Evolutionary conservation across 2,888 invertebrate genomes (phyloP).

Genomic region (Pristionchus fissidentatus): DNA sequence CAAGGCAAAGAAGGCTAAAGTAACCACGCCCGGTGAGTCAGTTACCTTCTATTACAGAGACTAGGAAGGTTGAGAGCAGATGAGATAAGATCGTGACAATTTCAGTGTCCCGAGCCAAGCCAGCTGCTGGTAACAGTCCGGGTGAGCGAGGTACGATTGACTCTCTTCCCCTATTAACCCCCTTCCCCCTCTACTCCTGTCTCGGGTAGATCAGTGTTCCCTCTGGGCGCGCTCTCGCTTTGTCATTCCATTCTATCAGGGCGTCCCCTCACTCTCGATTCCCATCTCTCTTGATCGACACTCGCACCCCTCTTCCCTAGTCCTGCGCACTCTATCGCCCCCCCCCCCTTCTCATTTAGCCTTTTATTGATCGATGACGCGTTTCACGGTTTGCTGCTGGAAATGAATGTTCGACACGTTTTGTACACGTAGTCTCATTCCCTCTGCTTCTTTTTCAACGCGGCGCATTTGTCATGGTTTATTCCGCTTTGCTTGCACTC

Average conservation of each 20-base stretch:
- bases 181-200: not conserved
- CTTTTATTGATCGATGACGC: not conserved
- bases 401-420: not conserved
- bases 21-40: slow-evolving; percentile 27
- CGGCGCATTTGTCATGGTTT: not conserved
- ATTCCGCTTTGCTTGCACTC: not conserved
- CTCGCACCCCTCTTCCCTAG: not conserved
- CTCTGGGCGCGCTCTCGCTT: slow-evolving; percentile 7
- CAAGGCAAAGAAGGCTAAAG: slow-evolving; percentile 30
- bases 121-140: slow-evolving; percentile 15
- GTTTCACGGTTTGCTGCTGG: not conserved
- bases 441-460: not conserved
- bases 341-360: not conserved
- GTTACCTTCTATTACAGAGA: not conserved
- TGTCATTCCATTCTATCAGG: not conserved
- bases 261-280: not conserved
- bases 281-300: not conserved
- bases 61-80: not conserved
- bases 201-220: slow-evolving; percentile 18
- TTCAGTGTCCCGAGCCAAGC: slow-evolving; percentile 12
- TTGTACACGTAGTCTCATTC: not conserved
- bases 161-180: too few species aligned
- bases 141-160: slow-evolving; percentile 32
- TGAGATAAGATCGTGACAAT: slow-evolving; percentile 14
- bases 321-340: not conserved